Evolutionary conservation across 92 coral and sea anemone genomes (phyloP).

Genomic region (Porites divaricata): DNA sequence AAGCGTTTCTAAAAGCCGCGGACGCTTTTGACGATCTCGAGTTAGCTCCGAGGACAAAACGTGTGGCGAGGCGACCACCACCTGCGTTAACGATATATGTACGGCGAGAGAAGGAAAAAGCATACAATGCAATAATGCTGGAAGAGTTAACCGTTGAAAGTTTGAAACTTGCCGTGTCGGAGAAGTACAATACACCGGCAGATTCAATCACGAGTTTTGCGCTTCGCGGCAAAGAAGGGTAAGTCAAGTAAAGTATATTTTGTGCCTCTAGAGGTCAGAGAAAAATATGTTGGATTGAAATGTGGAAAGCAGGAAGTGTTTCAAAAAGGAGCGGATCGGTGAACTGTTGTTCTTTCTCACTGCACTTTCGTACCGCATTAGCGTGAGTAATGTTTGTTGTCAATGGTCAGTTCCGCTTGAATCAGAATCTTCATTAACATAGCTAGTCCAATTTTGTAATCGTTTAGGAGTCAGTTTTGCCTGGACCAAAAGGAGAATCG

Average conservation of each 20-base stretch:
- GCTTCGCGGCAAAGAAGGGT: conserved; percentile 75
- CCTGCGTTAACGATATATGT: conserved; percentile 84
- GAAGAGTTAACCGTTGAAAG: conserved; percentile 78
- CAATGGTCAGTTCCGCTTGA: background rate
- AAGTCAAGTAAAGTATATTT: conserved; percentile 30
- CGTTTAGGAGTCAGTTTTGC: too few relatives aligned
- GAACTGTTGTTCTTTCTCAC: conserved; percentile 5
- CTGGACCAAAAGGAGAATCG: background rate
- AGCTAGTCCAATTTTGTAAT: background rate
- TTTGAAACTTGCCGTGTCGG: conserved; percentile 81
- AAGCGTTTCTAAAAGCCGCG: conserved; percentile 78
- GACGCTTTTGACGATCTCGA: conserved; percentile 85
- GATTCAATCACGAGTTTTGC: conserved; percentile 60
- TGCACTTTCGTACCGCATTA: conserved; percentile 16
- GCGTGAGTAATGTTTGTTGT: background rate
- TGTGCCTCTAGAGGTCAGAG: background rate
- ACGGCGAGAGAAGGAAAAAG: conserved; percentile 86
- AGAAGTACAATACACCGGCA: conserved; percentile 73
- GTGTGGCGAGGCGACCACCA: conserved; percentile 88
- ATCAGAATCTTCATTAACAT: background rate
- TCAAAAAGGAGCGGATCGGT: conserved; percentile 8
- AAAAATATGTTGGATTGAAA: background rate
- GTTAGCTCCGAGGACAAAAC: conserved; percentile 76
- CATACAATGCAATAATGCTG: conserved; percentile 87
- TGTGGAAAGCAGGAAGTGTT: conserved; percentile 42